Evolutionary conservation across 2,888 invertebrate genomes (phyloP).

Genomic region (Chromoteleia sp.): DNA sequence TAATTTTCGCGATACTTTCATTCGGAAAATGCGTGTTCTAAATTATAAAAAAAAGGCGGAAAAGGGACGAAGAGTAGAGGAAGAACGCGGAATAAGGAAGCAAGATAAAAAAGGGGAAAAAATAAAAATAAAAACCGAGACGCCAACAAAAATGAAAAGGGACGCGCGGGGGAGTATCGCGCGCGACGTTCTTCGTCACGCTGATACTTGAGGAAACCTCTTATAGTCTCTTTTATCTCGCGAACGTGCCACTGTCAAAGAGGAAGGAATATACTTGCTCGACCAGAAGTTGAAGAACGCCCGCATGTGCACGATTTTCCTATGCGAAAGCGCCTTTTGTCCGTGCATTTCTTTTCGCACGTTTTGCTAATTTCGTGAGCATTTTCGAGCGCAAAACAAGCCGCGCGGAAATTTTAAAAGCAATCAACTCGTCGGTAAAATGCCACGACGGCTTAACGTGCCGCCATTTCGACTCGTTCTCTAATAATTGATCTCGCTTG

Average conservation of each 20-base stretch:
- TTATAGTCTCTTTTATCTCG: slow-evolving; percentile 67
- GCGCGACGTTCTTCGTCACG: slow-evolving; percentile 54
- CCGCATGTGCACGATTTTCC: slow-evolving; percentile 67
- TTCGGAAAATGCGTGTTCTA: background rate
- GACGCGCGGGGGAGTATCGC: slow-evolving; percentile 36
- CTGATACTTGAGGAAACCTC: slow-evolving; percentile 66
- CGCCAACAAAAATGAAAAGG: slow-evolving; percentile 34
- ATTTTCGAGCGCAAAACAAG: slow-evolving; percentile 21
- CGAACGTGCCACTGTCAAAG: slow-evolving; percentile 69
- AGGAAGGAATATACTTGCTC: slow-evolving; percentile 60
- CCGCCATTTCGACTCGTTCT: background rate
- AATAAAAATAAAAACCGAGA: slow-evolving; percentile 26
- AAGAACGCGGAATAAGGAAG: background rate
- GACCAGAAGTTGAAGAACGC: slow-evolving; percentile 63
- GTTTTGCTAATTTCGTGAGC: slow-evolving; percentile 55
- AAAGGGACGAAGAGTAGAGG: background rate
- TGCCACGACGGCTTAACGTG: background rate
- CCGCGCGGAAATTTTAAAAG: slow-evolving; percentile 40
- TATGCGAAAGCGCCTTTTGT: slow-evolving; percentile 50
- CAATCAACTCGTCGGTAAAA: slow-evolving; percentile 9
- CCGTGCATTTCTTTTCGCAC: slow-evolving; percentile 52
- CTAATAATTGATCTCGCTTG: slow-evolving; percentile 8
- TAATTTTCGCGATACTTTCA: background rate
- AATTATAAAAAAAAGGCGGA: slow-evolving; percentile 2
- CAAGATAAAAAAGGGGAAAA: slow-evolving; percentile 1